Base-by-base conservation (phyloP, 2,888 invertebrate genomes). In the Pemphredon lugubris region DNA sequence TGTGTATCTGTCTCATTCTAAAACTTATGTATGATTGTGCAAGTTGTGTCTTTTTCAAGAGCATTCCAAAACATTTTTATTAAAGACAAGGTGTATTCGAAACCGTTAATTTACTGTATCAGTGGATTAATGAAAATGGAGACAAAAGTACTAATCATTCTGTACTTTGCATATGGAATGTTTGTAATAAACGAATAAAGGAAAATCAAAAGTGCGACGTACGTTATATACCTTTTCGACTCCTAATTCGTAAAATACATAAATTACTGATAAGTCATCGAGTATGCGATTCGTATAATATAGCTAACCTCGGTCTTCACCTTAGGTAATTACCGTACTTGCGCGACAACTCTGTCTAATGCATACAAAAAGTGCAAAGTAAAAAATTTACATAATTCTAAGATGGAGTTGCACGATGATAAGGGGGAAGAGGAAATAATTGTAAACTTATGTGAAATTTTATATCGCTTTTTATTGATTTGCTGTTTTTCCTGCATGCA, bases 401-500 rank as follows among this genome's bases (percentile, higher is more conserved):
- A 1, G 26, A 18, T 11, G 11, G 4, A 14, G 4, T 32, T 13
- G 16, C 14, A n/a, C n/a, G n/a, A 7, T 2, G 13, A 21, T 21
- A 30, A n/a, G 3, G 14, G 42, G 9, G 34, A 26, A 16, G 32
- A 30, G 39, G 26, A 40, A 37, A 39, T n/a, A 34, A 16, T 14
- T 50, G n/a, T 3, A 11, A 44, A 11, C 9, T 65, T 48, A 16
- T 53, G 58, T 66, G 47, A 66, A 69, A 80, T 85, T 86, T 86
- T 80, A 81, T 82, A 86, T 84, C 79, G 26, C 79, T 72, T 83
- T 85, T 87, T 88, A 87, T 88, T 89, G 83, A 86, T 86, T 81
- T 83, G 78, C 83, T 84, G 84, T 79, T 83, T 83, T 83, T 78
- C 74, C 78, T 86, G 89, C 81, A 89, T 84, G 85, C 88, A 89